Evolutionary conservation across 2,113 vertebrate genomes (phyloP), one percentile per base, ranked within the genome.

Genomic region (Myotis yumanensis): DNA sequence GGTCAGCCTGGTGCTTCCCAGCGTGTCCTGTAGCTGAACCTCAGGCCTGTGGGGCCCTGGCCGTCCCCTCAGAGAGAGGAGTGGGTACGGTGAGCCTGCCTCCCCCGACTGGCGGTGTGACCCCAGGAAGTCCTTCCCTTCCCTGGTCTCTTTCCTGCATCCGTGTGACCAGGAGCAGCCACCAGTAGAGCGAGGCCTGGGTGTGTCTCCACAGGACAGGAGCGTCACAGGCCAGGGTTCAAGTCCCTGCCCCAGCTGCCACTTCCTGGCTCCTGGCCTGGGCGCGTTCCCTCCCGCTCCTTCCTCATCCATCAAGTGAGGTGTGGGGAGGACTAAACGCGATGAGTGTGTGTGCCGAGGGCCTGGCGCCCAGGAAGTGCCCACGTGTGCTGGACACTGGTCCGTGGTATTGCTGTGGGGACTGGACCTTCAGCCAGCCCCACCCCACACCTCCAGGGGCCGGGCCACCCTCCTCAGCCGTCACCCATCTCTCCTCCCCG

Each of bases 1-100:
- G 1, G 14, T 3, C 54, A 9, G 43, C 0, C 0, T 0, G 0
- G 30, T 0, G 11, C n/a, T 59, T 59, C 86, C 37, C 20, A 9
- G n/a, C 8, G 30, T 46, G 81, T 18, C 62, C 89, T 15, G 7
- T 22, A 46, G 68, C 83, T 22, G 54, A 7, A 7, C 23, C 46
- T 69, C 0, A 0, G 30, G 68, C 79, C n/a, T 18, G 0, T 10
- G 52, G 64, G 22, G 11, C 15, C 37, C 66, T 48, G 64, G 66
- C 40, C 11, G 4, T 35, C 22, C 76, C 71, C 3, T 52, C 30
- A 0, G 12, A 11, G 54, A 64, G 57, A 62, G 52, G 9, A 62
- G 11, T 8, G 4, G 46, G 37, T 18, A 30, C 1, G 14, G 89
- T 12, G 30, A 37, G 18, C 71, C 32, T 18, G 0, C 4, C 11